These are phyloP conservation scores for Stenotaenia linearis DNA, from an alignment of 2,888 invertebrate genomes.

Conservation along the genomic window DNA sequence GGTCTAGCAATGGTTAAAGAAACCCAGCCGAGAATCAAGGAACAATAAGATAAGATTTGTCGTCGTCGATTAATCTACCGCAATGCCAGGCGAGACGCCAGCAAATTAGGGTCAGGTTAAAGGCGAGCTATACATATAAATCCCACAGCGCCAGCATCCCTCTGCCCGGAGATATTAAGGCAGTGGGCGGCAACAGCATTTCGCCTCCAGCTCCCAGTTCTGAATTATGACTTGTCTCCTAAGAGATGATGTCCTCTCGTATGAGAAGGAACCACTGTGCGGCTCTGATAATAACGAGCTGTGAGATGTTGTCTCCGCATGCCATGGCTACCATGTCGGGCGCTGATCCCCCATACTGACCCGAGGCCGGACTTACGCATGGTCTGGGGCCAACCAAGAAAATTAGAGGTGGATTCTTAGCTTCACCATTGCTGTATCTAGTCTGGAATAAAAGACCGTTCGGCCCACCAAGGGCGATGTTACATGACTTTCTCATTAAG, in stretches of 20 bases:
- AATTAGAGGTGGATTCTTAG: neutral
- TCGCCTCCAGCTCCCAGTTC: neutral
- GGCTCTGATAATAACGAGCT: slow-evolving; percentile 15
- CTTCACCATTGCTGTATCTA: neutral
- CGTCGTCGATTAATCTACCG: slow-evolving; percentile 30
- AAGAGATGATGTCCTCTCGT: slow-evolving; percentile 15
- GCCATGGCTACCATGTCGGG: slow-evolving; percentile 1
- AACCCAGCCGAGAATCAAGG: slow-evolving; percentile 1
- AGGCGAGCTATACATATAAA: slow-evolving; percentile 21
- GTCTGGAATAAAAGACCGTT: neutral
- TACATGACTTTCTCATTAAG: slow-evolving; percentile 33
- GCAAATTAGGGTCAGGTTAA: slow-evolving; percentile 33
- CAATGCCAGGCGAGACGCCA: slow-evolving; percentile 7
- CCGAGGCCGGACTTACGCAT: neutral
- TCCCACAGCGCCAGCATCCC: neutral
- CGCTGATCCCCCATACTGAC: slow-evolving; percentile 6
- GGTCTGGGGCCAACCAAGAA: neutral
- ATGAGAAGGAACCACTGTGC: neutral
- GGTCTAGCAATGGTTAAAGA: neutral
- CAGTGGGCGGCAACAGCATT: slow-evolving; percentile 11
- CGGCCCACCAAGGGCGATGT: slow-evolving; percentile 30
- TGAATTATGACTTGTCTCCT: slow-evolving; percentile 6
- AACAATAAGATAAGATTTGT: slow-evolving; percentile 32
- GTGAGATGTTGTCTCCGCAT: slow-evolving; percentile 20
- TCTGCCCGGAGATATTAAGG: slow-evolving; percentile 11